These are phyloP conservation scores for Papilio xuthus DNA, from an alignment of 1,140 invertebrate genomes.

Conservation along the genomic window DNA sequence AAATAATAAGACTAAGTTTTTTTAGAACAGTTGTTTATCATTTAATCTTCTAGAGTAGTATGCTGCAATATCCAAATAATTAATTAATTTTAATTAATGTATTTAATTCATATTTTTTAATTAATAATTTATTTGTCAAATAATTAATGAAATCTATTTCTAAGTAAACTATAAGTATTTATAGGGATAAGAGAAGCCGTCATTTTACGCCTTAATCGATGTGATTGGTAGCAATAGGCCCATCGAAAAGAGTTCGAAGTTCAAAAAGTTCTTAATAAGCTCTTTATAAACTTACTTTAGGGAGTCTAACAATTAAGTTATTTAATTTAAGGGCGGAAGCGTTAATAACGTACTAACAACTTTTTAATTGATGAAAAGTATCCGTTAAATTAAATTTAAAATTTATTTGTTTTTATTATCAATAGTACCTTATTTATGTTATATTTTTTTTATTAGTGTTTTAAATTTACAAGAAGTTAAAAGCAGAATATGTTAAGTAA, in stretches of 20 bases:
- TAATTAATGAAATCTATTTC: not conserved
- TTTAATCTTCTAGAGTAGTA: no score
- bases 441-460: no score
- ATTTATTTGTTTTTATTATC: not conserved
- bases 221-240: conserved; percentile 24
- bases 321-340: conserved; percentile 42
- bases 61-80: not conserved
- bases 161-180: not conserved
- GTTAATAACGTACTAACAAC: not conserved
- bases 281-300: conserved; percentile 68
- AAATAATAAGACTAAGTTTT: no score
- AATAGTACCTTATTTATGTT: no score
- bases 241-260: conserved; percentile 34
- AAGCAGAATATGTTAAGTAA: not conserved
- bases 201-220: conserved; percentile 29
- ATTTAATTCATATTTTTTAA: no score
- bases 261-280: conserved; percentile 57
- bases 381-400: not conserved
- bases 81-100: no score
- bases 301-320: not conserved
- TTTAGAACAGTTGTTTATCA: no score
- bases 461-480: no score
- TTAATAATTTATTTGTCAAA: not conserved
- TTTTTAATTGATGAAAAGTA: not conserved
- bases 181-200: not conserved